These are phyloP conservation scores for Pelecanus crispus DNA, from an alignment of 2,113 vertebrate genomes.

Conservation along the genomic window DNA sequence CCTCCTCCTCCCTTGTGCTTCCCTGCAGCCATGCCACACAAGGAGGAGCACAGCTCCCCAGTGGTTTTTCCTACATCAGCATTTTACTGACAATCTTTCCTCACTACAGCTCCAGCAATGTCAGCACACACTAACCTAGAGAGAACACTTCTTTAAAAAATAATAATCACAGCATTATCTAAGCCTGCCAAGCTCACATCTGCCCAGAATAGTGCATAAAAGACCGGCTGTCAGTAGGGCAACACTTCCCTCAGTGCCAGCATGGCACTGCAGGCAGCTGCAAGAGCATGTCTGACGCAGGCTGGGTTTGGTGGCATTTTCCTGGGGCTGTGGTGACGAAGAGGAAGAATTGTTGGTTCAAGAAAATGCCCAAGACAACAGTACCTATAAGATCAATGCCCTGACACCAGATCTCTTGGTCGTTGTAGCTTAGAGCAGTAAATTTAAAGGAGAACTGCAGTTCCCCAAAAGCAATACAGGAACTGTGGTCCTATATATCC, in stretches of 20 bases:
- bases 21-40: not conserved
- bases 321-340: not conserved
- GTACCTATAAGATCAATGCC: not conserved
- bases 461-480: not conserved
- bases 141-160: not conserved
- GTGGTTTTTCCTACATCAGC: not conserved
- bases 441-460: not conserved
- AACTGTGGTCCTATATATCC: not conserved
- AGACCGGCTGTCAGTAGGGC: not conserved
- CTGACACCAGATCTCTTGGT: fast-evolving
- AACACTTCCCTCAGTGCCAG: fast-evolving
- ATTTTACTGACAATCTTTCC: not conserved
- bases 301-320: not conserved
- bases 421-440: not conserved
- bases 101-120: not conserved
- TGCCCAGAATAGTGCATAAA: not conserved
- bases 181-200: not conserved
- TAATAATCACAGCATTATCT: not conserved
- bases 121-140: not conserved
- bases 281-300: fast-evolving
- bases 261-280: not conserved
- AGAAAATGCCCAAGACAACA: not conserved
- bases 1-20: not conserved
- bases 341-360: not conserved
- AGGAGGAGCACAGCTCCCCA: not conserved